Conservation (phyloP, 1,140 invertebrate genomes). For the Rhopalosiphum padi region DNA sequence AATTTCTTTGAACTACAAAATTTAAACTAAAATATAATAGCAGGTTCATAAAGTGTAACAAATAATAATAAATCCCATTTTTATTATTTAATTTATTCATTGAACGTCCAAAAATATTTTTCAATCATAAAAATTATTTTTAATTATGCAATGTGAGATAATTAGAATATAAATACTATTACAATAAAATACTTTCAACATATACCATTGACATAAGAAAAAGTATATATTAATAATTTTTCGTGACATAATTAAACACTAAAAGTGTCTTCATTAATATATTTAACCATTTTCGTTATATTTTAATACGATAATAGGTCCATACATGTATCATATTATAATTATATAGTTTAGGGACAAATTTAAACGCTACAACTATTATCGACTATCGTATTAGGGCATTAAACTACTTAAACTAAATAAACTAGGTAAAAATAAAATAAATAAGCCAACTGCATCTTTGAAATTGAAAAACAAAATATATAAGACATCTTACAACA, state of each 20-base stretch:
- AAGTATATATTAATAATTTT: neutral
- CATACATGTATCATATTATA: neutral
- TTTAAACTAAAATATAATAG: neutral
- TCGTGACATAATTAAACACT: neutral
- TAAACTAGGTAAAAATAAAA: neutral
- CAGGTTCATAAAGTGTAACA: neutral
- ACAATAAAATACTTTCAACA: no score
- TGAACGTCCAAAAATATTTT: neutral
- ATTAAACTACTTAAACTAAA: neutral
- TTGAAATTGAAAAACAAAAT: neutral
- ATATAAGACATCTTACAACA: neutral
- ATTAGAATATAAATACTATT: no score
- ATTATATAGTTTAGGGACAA: neutral
- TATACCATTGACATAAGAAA: neutral
- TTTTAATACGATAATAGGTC: neutral
- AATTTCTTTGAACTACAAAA: neutral
- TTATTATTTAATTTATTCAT: neutral
- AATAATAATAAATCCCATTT: neutral
- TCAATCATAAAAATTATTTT: neutral
- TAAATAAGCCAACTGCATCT: neutral
- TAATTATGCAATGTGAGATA: neutral
- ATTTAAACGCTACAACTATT: neutral
- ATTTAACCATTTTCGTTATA: neutral
- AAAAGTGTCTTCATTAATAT: neutral
- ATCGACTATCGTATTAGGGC: neutral